These are phyloP conservation scores for Distichodus sexfasciatus DNA, from an alignment of 2,797 vertebrate species.

Conservation along the genomic window DNA sequence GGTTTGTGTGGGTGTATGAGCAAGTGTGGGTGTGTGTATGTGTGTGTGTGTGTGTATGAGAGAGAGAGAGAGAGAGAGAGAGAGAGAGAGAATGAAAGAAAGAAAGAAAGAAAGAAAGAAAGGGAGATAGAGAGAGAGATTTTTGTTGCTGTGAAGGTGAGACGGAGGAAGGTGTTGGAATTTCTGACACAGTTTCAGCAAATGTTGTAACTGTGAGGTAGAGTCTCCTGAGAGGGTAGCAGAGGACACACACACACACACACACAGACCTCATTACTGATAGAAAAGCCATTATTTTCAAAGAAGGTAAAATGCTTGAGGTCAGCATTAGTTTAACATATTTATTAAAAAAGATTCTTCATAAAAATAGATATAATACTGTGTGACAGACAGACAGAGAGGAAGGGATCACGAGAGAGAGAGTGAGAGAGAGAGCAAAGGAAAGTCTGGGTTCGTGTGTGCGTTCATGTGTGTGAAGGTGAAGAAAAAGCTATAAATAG, in stretches of 20 bases:
- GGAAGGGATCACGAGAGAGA: too few relatives aligned
- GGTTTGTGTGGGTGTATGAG: neutral
- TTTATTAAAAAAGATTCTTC: too few relatives aligned
- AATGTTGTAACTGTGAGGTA: slow-evolving; percentile 1
- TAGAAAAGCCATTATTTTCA: too few relatives aligned
- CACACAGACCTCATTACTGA: neutral
- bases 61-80: slow-evolving; percentile 7
- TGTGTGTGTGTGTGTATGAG: neutral
- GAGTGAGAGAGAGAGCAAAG: too few relatives aligned
- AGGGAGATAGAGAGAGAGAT: neutral
- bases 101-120: neutral
- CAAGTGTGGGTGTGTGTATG: neutral
- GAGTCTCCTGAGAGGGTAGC: slow-evolving; percentile 8
- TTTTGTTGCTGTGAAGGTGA: slow-evolving; percentile 16
- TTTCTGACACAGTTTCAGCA: slow-evolving; percentile 30
- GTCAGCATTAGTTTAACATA: too few relatives aligned
- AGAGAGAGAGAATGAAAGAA: neutral
- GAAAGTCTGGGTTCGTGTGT: neutral
- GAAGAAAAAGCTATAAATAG: slow-evolving; percentile 25
- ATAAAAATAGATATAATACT: too few relatives aligned
- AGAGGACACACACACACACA: slow-evolving; percentile 10
- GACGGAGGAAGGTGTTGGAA: slow-evolving; percentile 9
- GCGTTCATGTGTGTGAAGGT: neutral
- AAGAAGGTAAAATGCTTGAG: too few relatives aligned
- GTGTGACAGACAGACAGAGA: too few relatives aligned